Percentiles rank a stretch among this genome's conserved stretches.
Conservation (phyloP, 2,888 invertebrate genomes). For the Pollenia labialis region DNA sequence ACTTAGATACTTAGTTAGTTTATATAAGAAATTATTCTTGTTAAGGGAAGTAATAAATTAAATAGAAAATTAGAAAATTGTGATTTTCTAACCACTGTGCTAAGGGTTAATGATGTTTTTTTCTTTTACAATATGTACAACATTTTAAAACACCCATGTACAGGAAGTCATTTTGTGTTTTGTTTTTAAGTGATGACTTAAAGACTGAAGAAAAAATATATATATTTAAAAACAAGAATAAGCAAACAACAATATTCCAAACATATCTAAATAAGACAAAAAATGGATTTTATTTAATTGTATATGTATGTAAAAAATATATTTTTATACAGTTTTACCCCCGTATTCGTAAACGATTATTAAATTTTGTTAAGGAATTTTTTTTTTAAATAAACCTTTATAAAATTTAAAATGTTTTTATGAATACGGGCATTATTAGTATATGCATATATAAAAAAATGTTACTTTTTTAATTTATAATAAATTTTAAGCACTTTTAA, state of each 20-base stretch:
- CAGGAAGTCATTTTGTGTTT: conserved; percentile 55
- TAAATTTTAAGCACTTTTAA: conserved; percentile 1
- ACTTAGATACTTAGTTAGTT: too few relatives aligned
- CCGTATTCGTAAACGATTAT: too few relatives aligned
- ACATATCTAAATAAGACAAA: conserved; percentile 14
- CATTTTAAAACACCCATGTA: conserved; percentile 9
- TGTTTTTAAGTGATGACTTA: conserved; percentile 55
- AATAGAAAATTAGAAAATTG: not conserved
- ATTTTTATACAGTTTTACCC: too few relatives aligned
- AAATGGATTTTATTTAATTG: conserved; percentile 59
- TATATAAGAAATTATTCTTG: not conserved
- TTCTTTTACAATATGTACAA: not conserved
- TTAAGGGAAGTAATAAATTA: not conserved
- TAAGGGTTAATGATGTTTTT: conserved; percentile 24
- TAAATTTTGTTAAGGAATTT: too few relatives aligned
- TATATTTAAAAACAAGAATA: conserved; percentile 34
- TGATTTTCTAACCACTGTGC: conserved; percentile 41
- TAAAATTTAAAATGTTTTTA: too few relatives aligned
- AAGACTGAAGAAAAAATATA: conserved; percentile 34
- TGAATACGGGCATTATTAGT: too few relatives aligned
- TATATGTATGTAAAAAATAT: too few relatives aligned
- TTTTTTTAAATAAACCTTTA: too few relatives aligned
- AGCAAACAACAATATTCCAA: conserved; percentile 55
- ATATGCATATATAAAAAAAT: not conserved
- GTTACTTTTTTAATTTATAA: not conserved